Base-by-base conservation (phyloP, 2,113 vertebrate genomes). In the Mastomys natalensis region DNA sequence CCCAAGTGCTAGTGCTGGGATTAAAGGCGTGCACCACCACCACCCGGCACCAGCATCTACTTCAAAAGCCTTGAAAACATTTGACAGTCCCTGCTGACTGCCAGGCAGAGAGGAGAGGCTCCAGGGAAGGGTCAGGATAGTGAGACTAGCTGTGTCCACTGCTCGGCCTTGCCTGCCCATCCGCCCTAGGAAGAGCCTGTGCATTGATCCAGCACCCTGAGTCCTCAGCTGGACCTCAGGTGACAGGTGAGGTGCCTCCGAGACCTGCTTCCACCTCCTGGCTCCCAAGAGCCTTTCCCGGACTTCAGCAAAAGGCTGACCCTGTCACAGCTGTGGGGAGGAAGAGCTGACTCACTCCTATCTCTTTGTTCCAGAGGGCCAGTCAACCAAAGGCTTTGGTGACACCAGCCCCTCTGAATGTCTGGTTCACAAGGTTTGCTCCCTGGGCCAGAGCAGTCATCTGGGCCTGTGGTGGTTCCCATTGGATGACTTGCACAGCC, bases 321-420 rank as follows among this genome's bases (percentile, higher is more conserved):
- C 76, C n/a, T 21, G 43, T 4, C 0, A 0, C 3, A 70, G 82
- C 43, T 0, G 0, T 0, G 11, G 60, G 58, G 34, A 40, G 19
- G 74, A 34, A 40, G 81, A 37, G 22, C 82, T 77, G 13, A 5
- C 76, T 9, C 2, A 1, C 1, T 37, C 16, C 74, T 0, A 0
- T 53, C 53, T 29, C 60, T 74, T 11, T 12, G 72, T 82, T 64
- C 62, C 77, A 12, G 3, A 1, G 66, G 60, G 51, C 48, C 11
- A 0, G 80, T 85, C 84, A 60, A 64, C 88, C 78, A 7, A 0
- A 37, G 31, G 19, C 90, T 43, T 16, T 43, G 55, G 10, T 87
- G 93, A 77, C 40, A 37, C 53, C 48, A 15, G 72, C 48, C 13
- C 34, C 26, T 21, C 24, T 74, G 2, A 15, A 40, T 72, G 90